A percentile compares a stretch with the other conserved stretches of the same genome.
These are phyloP conservation scores for Rhodophaea formosa DNA, from an alignment of 2,888 invertebrate species.

Conservation along the genomic window DNA sequence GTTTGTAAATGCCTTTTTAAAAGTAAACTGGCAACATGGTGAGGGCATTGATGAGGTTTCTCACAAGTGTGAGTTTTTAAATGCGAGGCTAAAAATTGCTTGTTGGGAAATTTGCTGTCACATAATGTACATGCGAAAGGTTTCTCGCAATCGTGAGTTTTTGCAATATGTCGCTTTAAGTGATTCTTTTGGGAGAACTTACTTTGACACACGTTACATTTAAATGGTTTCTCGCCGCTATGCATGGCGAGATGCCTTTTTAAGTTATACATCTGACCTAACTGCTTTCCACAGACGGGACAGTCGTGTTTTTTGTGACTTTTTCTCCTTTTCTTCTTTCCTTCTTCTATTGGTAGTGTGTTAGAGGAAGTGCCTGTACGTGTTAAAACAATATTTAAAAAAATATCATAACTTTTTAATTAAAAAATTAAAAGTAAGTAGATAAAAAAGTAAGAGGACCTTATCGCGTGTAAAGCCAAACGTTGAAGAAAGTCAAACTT, in stretches of 20 bases:
- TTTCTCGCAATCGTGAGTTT: neutral
- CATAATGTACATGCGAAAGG: neutral
- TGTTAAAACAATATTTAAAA: too few species aligned
- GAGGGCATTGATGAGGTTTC: slow-evolving; percentile 3
- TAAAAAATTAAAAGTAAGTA: too few species aligned
- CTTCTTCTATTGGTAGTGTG: too few species aligned
- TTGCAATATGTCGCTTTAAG: neutral
- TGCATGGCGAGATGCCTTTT: neutral
- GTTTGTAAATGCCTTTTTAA: too few species aligned
- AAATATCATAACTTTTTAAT: too few species aligned
- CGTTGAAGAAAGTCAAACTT: too few species aligned
- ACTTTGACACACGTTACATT: neutral
- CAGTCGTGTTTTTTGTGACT: too few species aligned
- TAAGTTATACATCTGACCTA: neutral
- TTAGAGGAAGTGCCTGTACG: too few species aligned
- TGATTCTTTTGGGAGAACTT: neutral
- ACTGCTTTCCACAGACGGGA: too few species aligned
- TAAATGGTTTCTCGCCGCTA: neutral
- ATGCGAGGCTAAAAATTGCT: neutral
- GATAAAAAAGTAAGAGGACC: too few species aligned
- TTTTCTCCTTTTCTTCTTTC: too few species aligned
- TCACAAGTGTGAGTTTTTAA: neutral
- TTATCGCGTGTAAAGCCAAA: too few species aligned
- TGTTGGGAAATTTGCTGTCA: neutral
- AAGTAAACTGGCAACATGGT: neutral